Evolutionary conservation across 1,140 invertebrate genomes (phyloP), one percentile per base, ranked within the genome.

Genomic region (Spodoptera frugiperda): DNA sequence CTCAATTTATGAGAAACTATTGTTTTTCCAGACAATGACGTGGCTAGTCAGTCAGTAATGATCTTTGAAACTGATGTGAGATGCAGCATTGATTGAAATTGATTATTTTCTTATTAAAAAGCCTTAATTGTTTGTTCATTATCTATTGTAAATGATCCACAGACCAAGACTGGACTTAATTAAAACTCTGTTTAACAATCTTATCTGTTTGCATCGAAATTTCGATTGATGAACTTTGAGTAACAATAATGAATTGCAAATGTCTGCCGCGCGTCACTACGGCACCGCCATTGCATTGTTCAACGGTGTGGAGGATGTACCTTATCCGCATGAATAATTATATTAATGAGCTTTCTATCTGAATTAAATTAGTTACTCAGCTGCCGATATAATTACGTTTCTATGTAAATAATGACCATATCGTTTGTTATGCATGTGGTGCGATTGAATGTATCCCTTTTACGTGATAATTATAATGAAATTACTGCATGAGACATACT

Each of bases 291-390:
- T 25, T 48, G 39, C 44, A 48, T 65, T 65, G 61, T 65, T 65
- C 44, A 21, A 14, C 11, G 11, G 2, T 14, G n/a, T 19, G 21
- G 21, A 48, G 61, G 61, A 65, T 25, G 61, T 65, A 65, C 44
- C 57, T 39, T 10, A 59, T 25, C n/a, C 61, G n/a, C 19, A 65
- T 65, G 61, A 65, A 65, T 65, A 65, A 65, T 63, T 5, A 33
- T 63, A 21, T 19, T 65, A 65, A 65, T 65, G 61, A 65, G 61
- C 61, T 65, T 65, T 65, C 61, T 65, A 65, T 65, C 61, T 49
- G 61, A 21, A 65, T 65, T 48, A 49, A 48, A 65, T 49, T 65
- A 44, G 44, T 65, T 65, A 65, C 10, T 65, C 61, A 65, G 55
- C 39, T 3, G 14, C 21, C 44, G 61, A 65, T 65, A 65, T 65